Percentiles rank a stretch among this genome's conserved stretches.
These are phyloP conservation scores for Choloepus didactylus DNA, from an alignment of 2,797 vertebrate genomes.

Conservation along the genomic window DNA sequence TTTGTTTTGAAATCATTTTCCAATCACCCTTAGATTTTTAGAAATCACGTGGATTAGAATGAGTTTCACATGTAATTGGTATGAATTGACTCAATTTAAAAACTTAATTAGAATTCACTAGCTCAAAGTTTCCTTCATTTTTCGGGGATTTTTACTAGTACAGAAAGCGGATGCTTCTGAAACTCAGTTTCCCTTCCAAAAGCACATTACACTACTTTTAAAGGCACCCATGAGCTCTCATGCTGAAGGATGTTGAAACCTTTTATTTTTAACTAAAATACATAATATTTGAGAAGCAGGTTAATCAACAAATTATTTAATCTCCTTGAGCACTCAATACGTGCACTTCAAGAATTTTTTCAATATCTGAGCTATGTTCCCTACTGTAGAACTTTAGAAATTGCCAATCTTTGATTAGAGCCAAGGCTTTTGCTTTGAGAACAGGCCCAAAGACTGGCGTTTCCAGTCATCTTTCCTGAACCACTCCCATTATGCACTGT, in stretches of 20 bases:
- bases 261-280: conserved; percentile 8
- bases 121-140: conserved; percentile 6
- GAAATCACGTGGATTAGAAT: conserved; percentile 17
- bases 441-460: neutral
- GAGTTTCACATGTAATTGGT: conserved; percentile 21
- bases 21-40: conserved; percentile 38
- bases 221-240: neutral
- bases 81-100: conserved; percentile 48
- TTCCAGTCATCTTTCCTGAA: neutral
- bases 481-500: neutral
- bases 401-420: neutral
- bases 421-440: neutral
- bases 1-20: conserved; percentile 46
- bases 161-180: neutral
- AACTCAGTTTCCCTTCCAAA: neutral
- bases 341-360: neutral
- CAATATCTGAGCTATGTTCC: neutral
- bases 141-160: neutral
- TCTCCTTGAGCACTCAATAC: neutral
- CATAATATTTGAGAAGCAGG: neutral
- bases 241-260: neutral
- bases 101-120: conserved; percentile 23
- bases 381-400: neutral
- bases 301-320: conserved; percentile 17
- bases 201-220: neutral